Conservation (phyloP, 1,140 invertebrate species). For the Tetragnatha versicolor region DNA sequence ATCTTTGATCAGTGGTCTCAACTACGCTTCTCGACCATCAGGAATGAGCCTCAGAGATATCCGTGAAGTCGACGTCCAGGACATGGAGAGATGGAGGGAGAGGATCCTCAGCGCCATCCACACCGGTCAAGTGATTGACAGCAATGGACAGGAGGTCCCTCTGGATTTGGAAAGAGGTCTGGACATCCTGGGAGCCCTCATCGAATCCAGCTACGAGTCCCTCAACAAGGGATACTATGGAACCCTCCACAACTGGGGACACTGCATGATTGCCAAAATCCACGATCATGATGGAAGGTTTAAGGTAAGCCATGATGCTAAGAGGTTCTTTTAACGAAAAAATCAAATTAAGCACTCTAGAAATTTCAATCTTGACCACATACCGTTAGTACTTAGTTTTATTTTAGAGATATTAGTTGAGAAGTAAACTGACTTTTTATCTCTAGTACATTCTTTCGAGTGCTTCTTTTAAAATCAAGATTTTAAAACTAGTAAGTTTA, state of each 20-base stretch:
- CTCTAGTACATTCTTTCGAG: no score
- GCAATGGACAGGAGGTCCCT: slow-evolving; percentile 31
- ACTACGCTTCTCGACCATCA: slow-evolving; percentile 70
- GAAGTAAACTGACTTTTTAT: no score
- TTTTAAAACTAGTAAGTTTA: no score
- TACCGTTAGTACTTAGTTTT: no score
- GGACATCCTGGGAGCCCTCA: slow-evolving; percentile 68
- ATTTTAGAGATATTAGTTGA: no score
- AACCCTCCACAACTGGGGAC: slow-evolving; percentile 63
- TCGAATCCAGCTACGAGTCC: slow-evolving; percentile 68
- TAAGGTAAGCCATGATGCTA: slow-evolving; percentile 50
- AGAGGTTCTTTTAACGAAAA: no score
- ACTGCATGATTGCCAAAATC: slow-evolving; percentile 70
- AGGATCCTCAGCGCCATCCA: slow-evolving; percentile 57
- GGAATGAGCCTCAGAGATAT: slow-evolving; percentile 66
- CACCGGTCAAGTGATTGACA: slow-evolving; percentile 34
- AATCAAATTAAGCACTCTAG: no score
- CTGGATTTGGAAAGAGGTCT: slow-evolving; percentile 59
- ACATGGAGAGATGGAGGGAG: slow-evolving; percentile 63
- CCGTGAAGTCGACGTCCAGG: slow-evolving; percentile 61
- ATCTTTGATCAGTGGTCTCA: slow-evolving; percentile 71
- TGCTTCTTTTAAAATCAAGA: no score
- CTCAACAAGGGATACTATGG: slow-evolving; percentile 66
- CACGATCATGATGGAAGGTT: slow-evolving; percentile 74
- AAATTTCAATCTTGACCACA: no score